Percentiles rank a stretch among this genome's conserved stretches.
These are phyloP conservation scores for Globia sparganii DNA, from an alignment of 2,888 invertebrate species.

Conservation along the genomic window DNA sequence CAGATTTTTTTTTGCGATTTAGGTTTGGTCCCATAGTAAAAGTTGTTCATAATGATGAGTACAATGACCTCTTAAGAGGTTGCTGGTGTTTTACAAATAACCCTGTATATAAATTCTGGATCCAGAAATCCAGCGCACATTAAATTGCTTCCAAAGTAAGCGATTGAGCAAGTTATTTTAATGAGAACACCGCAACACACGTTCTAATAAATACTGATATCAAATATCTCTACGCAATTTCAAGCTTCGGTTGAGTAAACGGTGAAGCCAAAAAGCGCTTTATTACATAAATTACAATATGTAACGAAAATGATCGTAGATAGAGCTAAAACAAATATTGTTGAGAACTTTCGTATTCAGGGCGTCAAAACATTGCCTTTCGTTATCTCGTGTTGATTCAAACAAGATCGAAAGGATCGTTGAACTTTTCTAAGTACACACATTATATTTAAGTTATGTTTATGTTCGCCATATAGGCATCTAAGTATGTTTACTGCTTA, in stretches of 20 bases:
- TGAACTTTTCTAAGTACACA: not conserved
- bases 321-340: constrained; percentile 59
- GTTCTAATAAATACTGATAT: constrained; percentile 16
- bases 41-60: too few relatives aligned
- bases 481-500: not conserved
- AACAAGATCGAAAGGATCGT: constrained; percentile 37
- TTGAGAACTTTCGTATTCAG: constrained; percentile 53
- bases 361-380: constrained; percentile 44
- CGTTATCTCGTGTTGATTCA: constrained; percentile 52
- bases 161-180: constrained; percentile 42
- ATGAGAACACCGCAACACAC: constrained; percentile 22
- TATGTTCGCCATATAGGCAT: not conserved
- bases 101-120: too few relatives aligned
- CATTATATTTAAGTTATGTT: not conserved
- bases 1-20: too few relatives aligned
- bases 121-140: constrained; percentile 3
- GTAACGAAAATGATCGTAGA: constrained; percentile 52
- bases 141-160: constrained; percentile 5
- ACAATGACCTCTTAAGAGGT: too few relatives aligned
- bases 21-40: too few relatives aligned
- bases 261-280: constrained; percentile 37
- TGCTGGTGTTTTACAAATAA: too few relatives aligned
- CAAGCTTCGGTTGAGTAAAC: constrained; percentile 21
- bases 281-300: constrained; percentile 64
- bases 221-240: constrained; percentile 39